Evolutionary conservation across 2,888 invertebrate species (phyloP), one percentile per base, ranked within the genome.

Genomic region (Chloroclysta siterata): DNA sequence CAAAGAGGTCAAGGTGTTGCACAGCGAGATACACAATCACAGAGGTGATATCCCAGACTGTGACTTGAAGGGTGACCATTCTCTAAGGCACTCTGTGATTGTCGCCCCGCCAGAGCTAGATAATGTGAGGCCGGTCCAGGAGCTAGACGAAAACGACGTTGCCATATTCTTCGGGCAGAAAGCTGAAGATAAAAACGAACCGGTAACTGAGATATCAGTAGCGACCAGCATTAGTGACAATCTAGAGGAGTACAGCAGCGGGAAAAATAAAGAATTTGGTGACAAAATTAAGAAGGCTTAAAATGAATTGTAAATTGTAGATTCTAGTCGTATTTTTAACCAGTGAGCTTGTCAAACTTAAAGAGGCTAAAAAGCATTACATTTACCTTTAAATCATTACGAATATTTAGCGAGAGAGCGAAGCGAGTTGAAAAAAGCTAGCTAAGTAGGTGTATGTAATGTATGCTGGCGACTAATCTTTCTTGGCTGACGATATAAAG

Each of bases 141-240:
- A 94, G 6, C 80, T 94, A 5, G 93, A 94, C 57, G 93, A 94
- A 36, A 94, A 94, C 56, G 94, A 94, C 56, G 94, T 95, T 0
- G 95, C 95, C 0, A 83, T 95, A 36, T 95, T 93, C 76, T 95
- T 94, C 72, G 87, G 84, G 1, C 81, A 85, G 1, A 77, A 75
- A 15, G 8, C 29, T 0, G 82, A 72, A 53, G 72, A 74, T 0
- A 53, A 63, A 36, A 14, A 42, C 10, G 90, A 86, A 17, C 82
- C 88, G 0, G 89, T 93, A 0, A 93, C 93, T 0, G 93, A 93
- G 74, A 90, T 93, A 50, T 91, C 93, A 0, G 88, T 93, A 4
- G 89, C 90, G 0, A 92, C 92, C 0, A 93, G 92, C 48, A 90
- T 93, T 64, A 93, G 93, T 60, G 91, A 89, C 63, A 81, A 85